Evolutionary conservation across 2,113 vertebrate genomes (phyloP).

Genomic region (Muntiacus reevesi): DNA sequence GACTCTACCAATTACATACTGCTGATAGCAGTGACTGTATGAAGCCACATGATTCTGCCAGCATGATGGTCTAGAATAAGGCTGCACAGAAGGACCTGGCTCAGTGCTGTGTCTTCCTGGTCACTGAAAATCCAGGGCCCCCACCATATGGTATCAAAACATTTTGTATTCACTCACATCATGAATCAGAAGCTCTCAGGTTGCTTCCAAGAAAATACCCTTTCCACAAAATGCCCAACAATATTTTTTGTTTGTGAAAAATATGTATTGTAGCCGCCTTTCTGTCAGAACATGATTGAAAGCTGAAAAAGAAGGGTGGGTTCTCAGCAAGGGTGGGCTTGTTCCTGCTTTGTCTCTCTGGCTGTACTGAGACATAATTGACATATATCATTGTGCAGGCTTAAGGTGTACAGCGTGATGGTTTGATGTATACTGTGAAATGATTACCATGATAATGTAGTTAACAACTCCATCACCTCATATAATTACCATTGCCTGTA

Average conservation of each 20-base stretch:
- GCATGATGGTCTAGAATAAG: fast-evolving
- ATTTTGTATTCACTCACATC: not conserved
- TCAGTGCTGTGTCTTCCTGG: fast-evolving
- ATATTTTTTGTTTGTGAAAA: not conserved
- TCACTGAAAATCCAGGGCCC: fast-evolving
- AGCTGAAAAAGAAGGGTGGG: not conserved
- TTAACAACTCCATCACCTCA: not conserved
- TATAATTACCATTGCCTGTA: too few species aligned
- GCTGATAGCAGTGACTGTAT: fast-evolving
- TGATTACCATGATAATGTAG: not conserved
- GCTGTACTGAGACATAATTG: not conserved
- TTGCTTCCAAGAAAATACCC: fast-evolving
- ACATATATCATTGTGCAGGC: not conserved
- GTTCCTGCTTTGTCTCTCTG: too few species aligned
- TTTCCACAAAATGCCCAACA: not conserved
- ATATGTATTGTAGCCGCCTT: too few species aligned
- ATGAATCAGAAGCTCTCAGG: not conserved
- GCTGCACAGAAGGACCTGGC: fast-evolving
- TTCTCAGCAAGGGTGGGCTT: not conserved
- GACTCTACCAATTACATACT: fast-evolving
- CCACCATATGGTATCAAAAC: too few species aligned
- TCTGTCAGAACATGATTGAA: not conserved
- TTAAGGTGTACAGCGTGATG: fast-evolving
- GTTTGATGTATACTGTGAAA: not conserved
- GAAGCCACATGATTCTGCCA: fast-evolving